These are phyloP conservation scores for Dynastes grantii DNA, from an alignment of 2,888 invertebrate species.

Conservation along the genomic window DNA sequence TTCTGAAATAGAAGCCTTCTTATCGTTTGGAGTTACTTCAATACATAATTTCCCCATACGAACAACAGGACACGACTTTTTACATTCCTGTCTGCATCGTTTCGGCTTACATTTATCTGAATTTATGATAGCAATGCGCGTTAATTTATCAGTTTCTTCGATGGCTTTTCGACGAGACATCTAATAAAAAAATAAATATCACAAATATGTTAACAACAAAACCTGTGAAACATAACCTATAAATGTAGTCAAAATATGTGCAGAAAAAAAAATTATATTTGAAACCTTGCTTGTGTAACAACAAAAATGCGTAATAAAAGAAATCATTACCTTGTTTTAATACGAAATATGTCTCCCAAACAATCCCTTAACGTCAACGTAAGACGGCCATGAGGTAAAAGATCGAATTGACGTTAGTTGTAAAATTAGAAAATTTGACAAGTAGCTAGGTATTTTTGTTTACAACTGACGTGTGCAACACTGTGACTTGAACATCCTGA, in stretches of 20 bases:
- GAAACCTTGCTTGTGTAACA: too few relatives aligned
- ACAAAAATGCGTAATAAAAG: background rate
- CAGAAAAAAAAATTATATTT: slow-evolving; percentile 1
- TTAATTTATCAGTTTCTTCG: slow-evolving; percentile 94
- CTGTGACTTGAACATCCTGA: too few relatives aligned
- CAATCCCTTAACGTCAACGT: slow-evolving; percentile 53
- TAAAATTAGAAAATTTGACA: slow-evolving; percentile 42
- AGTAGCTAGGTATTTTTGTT: background rate
- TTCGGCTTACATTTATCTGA: slow-evolving; percentile 99
- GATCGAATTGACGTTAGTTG: slow-evolving; percentile 48
- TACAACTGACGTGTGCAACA: background rate
- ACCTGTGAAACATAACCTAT: slow-evolving; percentile 11
- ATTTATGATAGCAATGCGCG: slow-evolving; percentile 98
- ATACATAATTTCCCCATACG: slow-evolving; percentile 99
- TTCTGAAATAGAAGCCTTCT: slow-evolving; percentile 97
- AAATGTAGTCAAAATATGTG: slow-evolving; percentile 10
- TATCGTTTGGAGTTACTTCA: slow-evolving; percentile 95
- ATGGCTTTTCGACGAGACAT: slow-evolving; percentile 82
- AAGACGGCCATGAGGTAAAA: slow-evolving; percentile 63
- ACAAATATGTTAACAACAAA: slow-evolving; percentile 25
- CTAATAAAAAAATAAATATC: slow-evolving; percentile 60
- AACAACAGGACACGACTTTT: slow-evolving; percentile 98
- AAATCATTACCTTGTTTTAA: slow-evolving; percentile 30
- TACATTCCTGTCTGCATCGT: slow-evolving; percentile 98
- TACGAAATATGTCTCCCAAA: slow-evolving; percentile 19